A percentile compares a stretch with the other conserved stretches of the same genome.
These are phyloP conservation scores for Labeo catla DNA, from an alignment of 2,113 vertebrate species.

Conservation along the genomic window DNA sequence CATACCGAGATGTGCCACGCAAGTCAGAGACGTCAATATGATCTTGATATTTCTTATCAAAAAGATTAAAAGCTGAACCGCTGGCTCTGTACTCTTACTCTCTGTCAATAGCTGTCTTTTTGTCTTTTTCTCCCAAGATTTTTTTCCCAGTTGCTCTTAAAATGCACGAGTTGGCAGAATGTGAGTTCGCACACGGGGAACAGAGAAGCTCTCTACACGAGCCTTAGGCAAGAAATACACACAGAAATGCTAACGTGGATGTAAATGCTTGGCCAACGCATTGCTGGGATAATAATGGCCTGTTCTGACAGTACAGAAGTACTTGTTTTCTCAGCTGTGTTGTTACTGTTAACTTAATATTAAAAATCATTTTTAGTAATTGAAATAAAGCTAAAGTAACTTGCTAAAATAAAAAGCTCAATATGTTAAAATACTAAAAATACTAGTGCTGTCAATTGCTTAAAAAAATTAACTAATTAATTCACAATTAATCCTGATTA, in stretches of 20 bases:
- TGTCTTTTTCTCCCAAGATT: not conserved
- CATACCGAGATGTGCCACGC: not conserved
- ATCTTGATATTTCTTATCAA: not conserved
- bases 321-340: conserved; percentile 4
- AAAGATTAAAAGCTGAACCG: not conserved
- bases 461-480: no score
- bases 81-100: not conserved
- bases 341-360: not conserved
- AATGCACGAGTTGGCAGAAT: conserved; percentile 15
- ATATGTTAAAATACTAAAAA: no score
- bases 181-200: not conserved
- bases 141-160: conserved; percentile 18
- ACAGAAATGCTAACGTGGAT: not conserved
- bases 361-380: not conserved
- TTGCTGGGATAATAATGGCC: conserved; percentile 1
- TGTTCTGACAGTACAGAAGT: not conserved
- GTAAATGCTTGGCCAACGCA: conserved; percentile 8
- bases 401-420: no score
- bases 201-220: not conserved
- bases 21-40: not conserved
- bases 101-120: not conserved
- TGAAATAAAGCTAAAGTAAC: not conserved
- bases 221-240: conserved; percentile 24
- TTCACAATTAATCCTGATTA: no score
- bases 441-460: no score